phyloP scores from a whole-genome alignment of 1,140 invertebrate genomes.

The Drosophila erecta region DNA sequence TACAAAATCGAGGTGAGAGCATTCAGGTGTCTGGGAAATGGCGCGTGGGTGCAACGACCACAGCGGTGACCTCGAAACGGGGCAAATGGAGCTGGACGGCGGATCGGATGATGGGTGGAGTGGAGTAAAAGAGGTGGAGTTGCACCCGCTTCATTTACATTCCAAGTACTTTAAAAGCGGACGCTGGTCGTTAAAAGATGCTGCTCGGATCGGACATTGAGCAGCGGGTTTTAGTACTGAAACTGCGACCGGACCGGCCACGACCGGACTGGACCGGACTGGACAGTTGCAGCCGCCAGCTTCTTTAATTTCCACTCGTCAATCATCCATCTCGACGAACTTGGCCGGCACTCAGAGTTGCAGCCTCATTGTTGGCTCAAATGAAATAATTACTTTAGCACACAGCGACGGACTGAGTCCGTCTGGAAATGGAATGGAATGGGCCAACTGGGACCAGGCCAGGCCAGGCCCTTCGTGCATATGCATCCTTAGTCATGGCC shows the following conservation, averaged over 20 bases:
- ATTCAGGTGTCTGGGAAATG: constrained; percentile 10
- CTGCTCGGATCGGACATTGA: constrained; percentile 27
- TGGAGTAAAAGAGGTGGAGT: constrained; percentile 15
- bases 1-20: constrained; percentile 11
- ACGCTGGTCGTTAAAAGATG: constrained; percentile 69
- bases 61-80: constrained; percentile 58
- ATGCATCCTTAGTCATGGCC: constrained; percentile 79
- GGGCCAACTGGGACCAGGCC: not conserved
- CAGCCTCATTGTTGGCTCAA: constrained; percentile 82
- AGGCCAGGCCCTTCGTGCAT: constrained; percentile 27
- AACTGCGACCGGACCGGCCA: constrained; percentile 23
- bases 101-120: constrained; percentile 14
- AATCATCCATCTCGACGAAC: constrained; percentile 69
- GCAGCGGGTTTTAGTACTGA: constrained; percentile 50
- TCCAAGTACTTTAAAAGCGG: constrained; percentile 76
- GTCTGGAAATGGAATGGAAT: constrained; percentile 5
- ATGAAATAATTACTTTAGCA: constrained; percentile 83
- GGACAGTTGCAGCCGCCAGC: constrained; percentile 54
- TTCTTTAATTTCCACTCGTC: constrained; percentile 82
- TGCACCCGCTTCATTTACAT: constrained; percentile 79
- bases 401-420: constrained; percentile 56
- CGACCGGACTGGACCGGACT: no score
- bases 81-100: constrained; percentile 26
- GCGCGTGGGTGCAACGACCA: constrained; percentile 67
- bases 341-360: constrained; percentile 64